These are phyloP conservation scores for Oasisia sp. DNA, from an alignment of 2,888 invertebrate genomes.

Conservation along the genomic window DNA sequence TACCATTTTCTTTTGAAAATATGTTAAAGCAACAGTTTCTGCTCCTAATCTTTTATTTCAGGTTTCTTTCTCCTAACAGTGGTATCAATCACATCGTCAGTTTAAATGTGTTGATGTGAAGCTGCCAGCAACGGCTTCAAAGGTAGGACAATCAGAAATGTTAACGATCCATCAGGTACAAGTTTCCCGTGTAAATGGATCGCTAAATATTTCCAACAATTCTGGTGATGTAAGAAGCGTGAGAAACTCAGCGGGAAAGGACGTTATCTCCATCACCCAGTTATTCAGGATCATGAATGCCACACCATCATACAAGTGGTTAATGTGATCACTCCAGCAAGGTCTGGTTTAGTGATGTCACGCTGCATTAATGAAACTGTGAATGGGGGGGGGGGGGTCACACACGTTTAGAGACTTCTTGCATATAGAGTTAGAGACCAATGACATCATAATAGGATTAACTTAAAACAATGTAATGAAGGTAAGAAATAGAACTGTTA, in stretches of 20 bases:
- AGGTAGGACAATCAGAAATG: neutral
- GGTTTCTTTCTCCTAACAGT: neutral
- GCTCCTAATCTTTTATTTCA: neutral
- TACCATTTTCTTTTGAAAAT: neutral
- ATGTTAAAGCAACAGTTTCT: neutral
- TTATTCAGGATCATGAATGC: neutral
- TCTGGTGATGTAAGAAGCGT: neutral
- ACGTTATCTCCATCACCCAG: neutral
- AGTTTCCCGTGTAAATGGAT: neutral
- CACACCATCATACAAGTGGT: constrained; percentile 13
- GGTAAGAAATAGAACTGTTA: neutral
- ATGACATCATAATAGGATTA: neutral
- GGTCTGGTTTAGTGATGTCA: neutral
- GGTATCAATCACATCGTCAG: neutral
- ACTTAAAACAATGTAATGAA: neutral
- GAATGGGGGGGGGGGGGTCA: neutral
- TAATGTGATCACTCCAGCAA: neutral
- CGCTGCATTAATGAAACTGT: neutral
- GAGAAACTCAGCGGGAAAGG: neutral
- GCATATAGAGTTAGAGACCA: neutral
- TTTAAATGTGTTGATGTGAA: neutral
- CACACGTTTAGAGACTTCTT: neutral
- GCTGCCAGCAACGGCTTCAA: neutral
- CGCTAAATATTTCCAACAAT: neutral
- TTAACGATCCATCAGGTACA: neutral